Conservation (phyloP, 2,888 invertebrate species). For the Spodoptera exigua region DNA sequence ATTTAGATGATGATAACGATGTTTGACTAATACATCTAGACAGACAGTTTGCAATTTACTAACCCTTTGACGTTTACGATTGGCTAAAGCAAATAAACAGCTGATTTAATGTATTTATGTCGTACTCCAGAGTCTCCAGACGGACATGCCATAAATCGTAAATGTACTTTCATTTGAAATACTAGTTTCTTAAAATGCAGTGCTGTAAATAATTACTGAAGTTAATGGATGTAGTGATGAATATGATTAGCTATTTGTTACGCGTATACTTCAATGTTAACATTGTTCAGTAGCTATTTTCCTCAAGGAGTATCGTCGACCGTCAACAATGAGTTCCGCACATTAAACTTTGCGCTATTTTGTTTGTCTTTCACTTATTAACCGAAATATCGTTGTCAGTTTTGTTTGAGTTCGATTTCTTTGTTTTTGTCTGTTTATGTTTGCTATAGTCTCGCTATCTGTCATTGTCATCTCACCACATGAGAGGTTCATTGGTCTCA, state of each 20-base stretch:
- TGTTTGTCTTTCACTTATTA: constrained; percentile 1
- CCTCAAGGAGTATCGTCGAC: constrained; percentile 16
- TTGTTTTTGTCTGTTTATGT: constrained; percentile 22
- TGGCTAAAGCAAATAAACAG: constrained; percentile 44
- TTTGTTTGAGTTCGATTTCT: constrained; percentile 22
- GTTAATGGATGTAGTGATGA: constrained; percentile 44
- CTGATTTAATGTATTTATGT: constrained; percentile 44
- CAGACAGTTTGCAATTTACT: constrained; percentile 35
- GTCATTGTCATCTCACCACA: constrained; percentile 31
- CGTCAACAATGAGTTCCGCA: constrained; percentile 20
- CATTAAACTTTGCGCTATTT: not conserved
- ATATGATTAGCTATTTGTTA: constrained; percentile 46
- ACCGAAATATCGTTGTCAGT: not conserved
- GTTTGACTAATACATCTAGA: constrained; percentile 20
- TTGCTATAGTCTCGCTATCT: constrained; percentile 30
- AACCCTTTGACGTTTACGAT: constrained; percentile 47
- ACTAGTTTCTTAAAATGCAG: constrained; percentile 47
- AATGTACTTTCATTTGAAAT: constrained; percentile 31
- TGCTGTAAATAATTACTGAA: constrained; percentile 46
- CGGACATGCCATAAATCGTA: constrained; percentile 45
- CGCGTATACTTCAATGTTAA: constrained; percentile 39
- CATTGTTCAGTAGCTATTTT: constrained; percentile 30
- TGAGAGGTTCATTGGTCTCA: constrained; percentile 28
- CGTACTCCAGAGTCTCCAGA: constrained; percentile 35
- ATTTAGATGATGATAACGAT: constrained; percentile 30